Evolutionary conservation across 2,797 vertebrate genomes (phyloP), one percentile per base, ranked within the genome.

Genomic region (Novumbra hubbsi): DNA sequence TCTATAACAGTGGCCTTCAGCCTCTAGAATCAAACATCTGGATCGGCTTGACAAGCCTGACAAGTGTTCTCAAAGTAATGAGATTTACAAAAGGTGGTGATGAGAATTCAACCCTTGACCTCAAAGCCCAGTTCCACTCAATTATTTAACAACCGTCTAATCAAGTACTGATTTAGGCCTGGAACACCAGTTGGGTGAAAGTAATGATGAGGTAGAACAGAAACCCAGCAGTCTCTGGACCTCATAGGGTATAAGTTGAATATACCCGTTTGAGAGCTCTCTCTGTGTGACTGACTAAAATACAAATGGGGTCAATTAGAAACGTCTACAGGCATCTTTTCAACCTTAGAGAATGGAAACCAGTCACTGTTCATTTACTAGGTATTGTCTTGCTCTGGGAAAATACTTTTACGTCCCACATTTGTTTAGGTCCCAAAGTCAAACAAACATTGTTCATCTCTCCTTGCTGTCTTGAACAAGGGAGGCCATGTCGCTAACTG

Each of bases 1-100:
- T 80, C 84, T 87, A 41, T 60, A 69, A 50, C 17, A 69, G 75
- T 74, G 76, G 87, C 84, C 78, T 85, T 64, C 79, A 75, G 79
- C 83, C 71, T 69, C 45, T 12, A 80, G 78, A 80, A 85, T 78
- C 80, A 74, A 76, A 72, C 81, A 91, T 92, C 90, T 92, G 89
- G 88, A 86, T 85, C 83, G 34, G 77, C 86, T 90, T 88, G 74
- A 78, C 71, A 84, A 88, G 79, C 70, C 81, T 55, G 86, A 83
- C 85, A 88, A 86, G 88, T 84, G 85, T 84, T 74, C 77, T 60
- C 9, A 9, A 78, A 73, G 71, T 74, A 73, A 79, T n/a, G n/a
- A n/a, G n/a, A n/a, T 84, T 86, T 73, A 69, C 15, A 34, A 55
- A 57, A 77, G 80, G 73, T 74, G 21, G 21, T 78, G 64, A 70